Conservation (phyloP, 2,797 vertebrate species). For the Lithobates pipiens region DNA sequence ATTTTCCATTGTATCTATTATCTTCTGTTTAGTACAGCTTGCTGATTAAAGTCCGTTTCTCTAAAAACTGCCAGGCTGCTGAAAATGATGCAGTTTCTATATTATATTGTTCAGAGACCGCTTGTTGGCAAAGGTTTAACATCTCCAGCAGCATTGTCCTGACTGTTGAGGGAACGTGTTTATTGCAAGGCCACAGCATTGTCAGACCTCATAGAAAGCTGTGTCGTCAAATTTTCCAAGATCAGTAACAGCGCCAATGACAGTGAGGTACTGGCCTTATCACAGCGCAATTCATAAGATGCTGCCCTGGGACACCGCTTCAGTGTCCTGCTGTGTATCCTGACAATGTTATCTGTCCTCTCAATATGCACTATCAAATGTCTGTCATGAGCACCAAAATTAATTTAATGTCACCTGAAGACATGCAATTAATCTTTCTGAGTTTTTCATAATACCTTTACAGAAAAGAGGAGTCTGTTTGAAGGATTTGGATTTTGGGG, state of each 20-base stretch:
- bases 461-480: slow-evolving; percentile 94
- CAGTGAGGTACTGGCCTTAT: slow-evolving; percentile 78
- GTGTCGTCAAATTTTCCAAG: slow-evolving; percentile 77
- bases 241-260: slow-evolving; percentile 73
- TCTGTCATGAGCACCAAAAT: slow-evolving; percentile 91
- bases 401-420: slow-evolving; percentile 93
- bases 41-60: not conserved
- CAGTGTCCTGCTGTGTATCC: slow-evolving; percentile 87
- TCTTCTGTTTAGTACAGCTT: not conserved
- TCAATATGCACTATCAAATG: slow-evolving; percentile 82
- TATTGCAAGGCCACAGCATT: slow-evolving; percentile 75
- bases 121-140: slow-evolving; percentile 17
- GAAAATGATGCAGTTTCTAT: not conserved
- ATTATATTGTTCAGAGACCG: slow-evolving; percentile 29
- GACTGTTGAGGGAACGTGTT: slow-evolving; percentile 50
- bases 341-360: slow-evolving; percentile 97
- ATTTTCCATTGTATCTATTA: no score
- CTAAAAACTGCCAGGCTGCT: not conserved
- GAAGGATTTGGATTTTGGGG: slow-evolving; percentile 96
- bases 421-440: slow-evolving; percentile 97
- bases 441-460: slow-evolving; percentile 94
- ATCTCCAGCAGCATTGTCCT: slow-evolving; percentile 23
- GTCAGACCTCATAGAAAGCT: slow-evolving; percentile 87
- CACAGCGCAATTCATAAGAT: slow-evolving; percentile 83
- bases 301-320: slow-evolving; percentile 84